phyloP scores from a whole-genome alignment of 2,888 invertebrate species.

The Netelia inedita region DNA sequence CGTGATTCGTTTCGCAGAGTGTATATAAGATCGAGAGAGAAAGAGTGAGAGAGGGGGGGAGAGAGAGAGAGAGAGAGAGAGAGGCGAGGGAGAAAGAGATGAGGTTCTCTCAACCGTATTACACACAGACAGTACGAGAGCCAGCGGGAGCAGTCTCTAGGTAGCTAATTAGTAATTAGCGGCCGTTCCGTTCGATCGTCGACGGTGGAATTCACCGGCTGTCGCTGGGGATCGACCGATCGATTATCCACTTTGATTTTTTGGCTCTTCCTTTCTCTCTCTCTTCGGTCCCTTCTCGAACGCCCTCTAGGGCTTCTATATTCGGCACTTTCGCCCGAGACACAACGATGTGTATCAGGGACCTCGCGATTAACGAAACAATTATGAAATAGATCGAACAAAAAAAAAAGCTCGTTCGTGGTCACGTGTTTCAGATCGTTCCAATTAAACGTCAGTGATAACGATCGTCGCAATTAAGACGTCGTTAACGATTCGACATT shows the following conservation, averaged over 20 bases:
- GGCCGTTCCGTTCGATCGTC: slow-evolving; percentile 66
- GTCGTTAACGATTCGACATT: slow-evolving; percentile 59
- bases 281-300: neutral
- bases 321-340: slow-evolving; percentile 15
- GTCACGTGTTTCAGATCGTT: slow-evolving; percentile 42
- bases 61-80: neutral
- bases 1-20: slow-evolving; percentile 67
- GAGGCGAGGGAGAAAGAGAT: slow-evolving; percentile 28
- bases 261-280: slow-evolving; percentile 52
- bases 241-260: slow-evolving; percentile 70
- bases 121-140: slow-evolving; percentile 54
- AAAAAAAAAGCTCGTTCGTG: slow-evolving; percentile 31
- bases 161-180: slow-evolving; percentile 72
- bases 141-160: slow-evolving; percentile 60
- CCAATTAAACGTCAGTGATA: slow-evolving; percentile 62
- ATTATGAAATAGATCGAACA: slow-evolving; percentile 56
- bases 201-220: slow-evolving; percentile 68
- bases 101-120: slow-evolving; percentile 58
- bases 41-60: slow-evolving; percentile 42
- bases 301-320: neutral
- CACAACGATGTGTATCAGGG: slow-evolving; percentile 25
- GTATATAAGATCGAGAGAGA: slow-evolving; percentile 20
- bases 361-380: slow-evolving; percentile 59
- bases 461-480: slow-evolving; percentile 60
- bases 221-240: slow-evolving; percentile 67